Conservation (phyloP, 2,113 vertebrate genomes). For the Pavo muticus region DNA sequence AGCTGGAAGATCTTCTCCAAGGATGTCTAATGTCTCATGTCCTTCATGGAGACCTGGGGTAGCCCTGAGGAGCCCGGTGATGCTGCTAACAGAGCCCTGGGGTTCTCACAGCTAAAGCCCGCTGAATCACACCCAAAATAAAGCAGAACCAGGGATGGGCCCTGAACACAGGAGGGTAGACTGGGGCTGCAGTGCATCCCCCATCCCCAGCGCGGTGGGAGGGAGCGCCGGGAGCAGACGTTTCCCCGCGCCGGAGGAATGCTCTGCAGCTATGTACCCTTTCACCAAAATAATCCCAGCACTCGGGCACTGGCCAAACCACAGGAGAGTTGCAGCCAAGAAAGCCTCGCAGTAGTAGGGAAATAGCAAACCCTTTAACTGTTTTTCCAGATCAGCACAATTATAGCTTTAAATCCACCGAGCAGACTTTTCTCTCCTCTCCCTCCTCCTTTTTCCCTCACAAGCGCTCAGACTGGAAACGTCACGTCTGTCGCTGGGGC, state of each 20-base stretch:
- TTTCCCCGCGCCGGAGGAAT: neutral
- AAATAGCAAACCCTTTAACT: conserved; percentile 28
- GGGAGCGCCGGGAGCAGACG: neutral
- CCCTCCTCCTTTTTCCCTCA: neutral
- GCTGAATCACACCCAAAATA: neutral
- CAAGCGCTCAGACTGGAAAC: neutral
- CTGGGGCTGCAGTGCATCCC: neutral
- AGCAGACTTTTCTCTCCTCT: neutral
- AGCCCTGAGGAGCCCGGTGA: fast-evolving
- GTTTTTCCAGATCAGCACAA: conserved; percentile 72
- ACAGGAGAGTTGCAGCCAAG: conserved; percentile 35
- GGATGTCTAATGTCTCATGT: no score
- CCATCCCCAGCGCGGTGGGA: fast-evolving
- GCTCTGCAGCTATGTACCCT: neutral
- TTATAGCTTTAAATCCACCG: neutral
- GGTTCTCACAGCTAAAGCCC: neutral
- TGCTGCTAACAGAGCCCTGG: fast-evolving
- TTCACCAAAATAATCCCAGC: neutral
- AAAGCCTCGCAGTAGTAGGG: conserved; percentile 14
- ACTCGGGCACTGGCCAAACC: neutral
- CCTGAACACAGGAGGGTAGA: neutral
- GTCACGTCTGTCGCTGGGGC: neutral
- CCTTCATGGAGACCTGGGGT: neutral
- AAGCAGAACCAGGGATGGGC: neutral
- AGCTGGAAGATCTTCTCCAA: neutral